phyloP scores from a whole-genome alignment of 1,140 invertebrate genomes.

The Bradysia coprophila region DNA sequence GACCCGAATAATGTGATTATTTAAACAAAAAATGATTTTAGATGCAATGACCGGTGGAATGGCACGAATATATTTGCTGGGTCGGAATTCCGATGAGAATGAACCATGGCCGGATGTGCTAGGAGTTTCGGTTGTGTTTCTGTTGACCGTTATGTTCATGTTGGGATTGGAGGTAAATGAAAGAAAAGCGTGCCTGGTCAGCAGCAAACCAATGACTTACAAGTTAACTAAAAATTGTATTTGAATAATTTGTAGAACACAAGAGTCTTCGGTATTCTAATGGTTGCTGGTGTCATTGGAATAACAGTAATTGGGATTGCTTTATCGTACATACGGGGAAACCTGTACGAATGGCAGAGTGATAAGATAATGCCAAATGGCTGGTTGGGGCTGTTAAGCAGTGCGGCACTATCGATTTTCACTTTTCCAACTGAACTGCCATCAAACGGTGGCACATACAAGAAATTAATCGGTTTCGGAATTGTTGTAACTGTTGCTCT shows the following conservation, averaged over 20 bases:
- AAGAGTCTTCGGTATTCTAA: conserved; percentile 19
- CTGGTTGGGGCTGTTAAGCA: conserved; percentile 13
- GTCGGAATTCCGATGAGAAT: conserved; percentile 26
- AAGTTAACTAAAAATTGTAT: background rate
- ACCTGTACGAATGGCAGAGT: conserved; percentile 14
- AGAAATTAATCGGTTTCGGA: conserved; percentile 10
- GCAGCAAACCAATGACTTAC: background rate
- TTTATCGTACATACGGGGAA: conserved; percentile 17
- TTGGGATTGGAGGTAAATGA: conserved; percentile 39
- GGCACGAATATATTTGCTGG: conserved; percentile 25
- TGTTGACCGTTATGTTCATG: conserved; percentile 47
- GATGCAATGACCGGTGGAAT: conserved; percentile 41
- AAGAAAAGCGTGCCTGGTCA: background rate
- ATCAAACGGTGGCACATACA: conserved; percentile 8
- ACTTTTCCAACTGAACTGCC: conserved; percentile 16
- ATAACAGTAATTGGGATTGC: conserved; percentile 15
- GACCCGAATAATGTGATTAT: too few relatives aligned
- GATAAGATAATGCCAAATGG: conserved; percentile 19
- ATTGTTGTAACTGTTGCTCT: conserved; percentile 9
- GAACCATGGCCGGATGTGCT: conserved; percentile 49
- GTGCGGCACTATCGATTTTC: conserved; percentile 14
- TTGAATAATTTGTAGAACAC: conserved; percentile 12
- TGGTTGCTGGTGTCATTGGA: conserved; percentile 18
- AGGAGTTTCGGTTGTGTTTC: conserved; percentile 41
- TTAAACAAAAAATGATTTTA: too few relatives aligned